Conservation (phyloP, 1,140 invertebrate species). For the Orchesella cincta region DNA sequence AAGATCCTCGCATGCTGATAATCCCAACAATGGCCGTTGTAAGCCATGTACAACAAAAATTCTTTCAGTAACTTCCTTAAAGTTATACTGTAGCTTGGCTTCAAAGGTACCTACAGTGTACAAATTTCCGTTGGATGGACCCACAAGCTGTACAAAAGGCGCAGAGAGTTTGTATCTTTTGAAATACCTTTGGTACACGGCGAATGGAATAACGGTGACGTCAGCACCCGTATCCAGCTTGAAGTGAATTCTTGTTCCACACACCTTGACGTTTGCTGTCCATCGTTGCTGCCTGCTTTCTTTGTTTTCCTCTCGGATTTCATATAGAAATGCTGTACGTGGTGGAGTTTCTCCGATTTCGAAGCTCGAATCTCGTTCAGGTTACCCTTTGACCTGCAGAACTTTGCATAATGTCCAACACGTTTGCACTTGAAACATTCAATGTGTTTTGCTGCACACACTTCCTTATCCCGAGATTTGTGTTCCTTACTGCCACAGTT, state of each 20-base stretch:
- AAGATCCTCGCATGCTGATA: neutral
- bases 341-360: too few species aligned
- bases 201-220: slow-evolving; percentile 30
- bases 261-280: slow-evolving; percentile 15
- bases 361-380: too few species aligned
- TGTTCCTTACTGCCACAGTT: neutral
- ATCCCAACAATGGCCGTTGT: slow-evolving; percentile 1
- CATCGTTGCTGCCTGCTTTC: too few species aligned
- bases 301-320: too few species aligned
- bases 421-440: slow-evolving; percentile 17
- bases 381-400: slow-evolving; percentile 34
- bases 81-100: neutral
- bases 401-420: slow-evolving; percentile 17
- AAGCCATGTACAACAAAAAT: slow-evolving; percentile 23
- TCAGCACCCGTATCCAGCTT: slow-evolving; percentile 40
- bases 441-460: neutral
- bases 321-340: too few species aligned
- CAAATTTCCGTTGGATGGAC: neutral
- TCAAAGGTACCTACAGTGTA: slow-evolving; percentile 3
- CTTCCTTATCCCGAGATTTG: neutral
- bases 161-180: neutral
- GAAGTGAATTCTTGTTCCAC: neutral
- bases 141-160: neutral
- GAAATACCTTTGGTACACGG: neutral
- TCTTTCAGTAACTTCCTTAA: neutral